Evolutionary conservation across 2,797 vertebrate species (phyloP).

Genomic region (Rhabdomys pumilio): DNA sequence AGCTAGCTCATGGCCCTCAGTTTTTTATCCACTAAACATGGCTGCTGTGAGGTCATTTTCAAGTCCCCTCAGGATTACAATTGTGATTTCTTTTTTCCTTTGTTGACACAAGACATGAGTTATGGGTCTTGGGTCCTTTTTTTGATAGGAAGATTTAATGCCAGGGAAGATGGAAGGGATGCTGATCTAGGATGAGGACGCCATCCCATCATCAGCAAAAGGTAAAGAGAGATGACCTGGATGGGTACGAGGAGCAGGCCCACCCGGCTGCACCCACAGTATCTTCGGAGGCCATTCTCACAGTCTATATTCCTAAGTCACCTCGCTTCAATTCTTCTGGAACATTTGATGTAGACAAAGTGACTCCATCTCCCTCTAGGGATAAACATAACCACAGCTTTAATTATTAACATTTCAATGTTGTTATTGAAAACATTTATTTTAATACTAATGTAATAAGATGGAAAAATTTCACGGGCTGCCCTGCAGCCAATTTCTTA

Average conservation of each 20-base stretch:
- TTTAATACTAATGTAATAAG: constrained; percentile 35
- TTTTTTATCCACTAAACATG: not conserved
- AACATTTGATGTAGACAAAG: not conserved
- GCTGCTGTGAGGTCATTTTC: not conserved
- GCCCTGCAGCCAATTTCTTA: constrained; percentile 47
- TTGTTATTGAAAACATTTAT: constrained; percentile 73
- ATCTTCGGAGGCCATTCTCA: not conserved
- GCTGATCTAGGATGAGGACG: not conserved
- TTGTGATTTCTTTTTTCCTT: not conserved
- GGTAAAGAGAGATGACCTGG: not conserved
- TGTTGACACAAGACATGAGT: not conserved
- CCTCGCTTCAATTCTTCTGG: not conserved
- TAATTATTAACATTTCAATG: constrained; percentile 54
- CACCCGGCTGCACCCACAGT: accelerated
- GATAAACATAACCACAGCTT: constrained; percentile 30
- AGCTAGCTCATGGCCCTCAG: not conserved
- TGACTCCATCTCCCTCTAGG: constrained; percentile 21
- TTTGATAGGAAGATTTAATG: not conserved
- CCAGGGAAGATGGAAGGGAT: not conserved
- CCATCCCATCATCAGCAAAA: not conserved
- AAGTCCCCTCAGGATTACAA: not conserved
- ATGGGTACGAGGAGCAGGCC: not conserved
- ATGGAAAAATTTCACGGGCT: not conserved
- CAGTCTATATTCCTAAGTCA: not conserved
- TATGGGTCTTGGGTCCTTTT: not conserved